Base-by-base conservation (phyloP, 2,888 invertebrate species). In the Ashinkailepas kermadecensis region DNA sequence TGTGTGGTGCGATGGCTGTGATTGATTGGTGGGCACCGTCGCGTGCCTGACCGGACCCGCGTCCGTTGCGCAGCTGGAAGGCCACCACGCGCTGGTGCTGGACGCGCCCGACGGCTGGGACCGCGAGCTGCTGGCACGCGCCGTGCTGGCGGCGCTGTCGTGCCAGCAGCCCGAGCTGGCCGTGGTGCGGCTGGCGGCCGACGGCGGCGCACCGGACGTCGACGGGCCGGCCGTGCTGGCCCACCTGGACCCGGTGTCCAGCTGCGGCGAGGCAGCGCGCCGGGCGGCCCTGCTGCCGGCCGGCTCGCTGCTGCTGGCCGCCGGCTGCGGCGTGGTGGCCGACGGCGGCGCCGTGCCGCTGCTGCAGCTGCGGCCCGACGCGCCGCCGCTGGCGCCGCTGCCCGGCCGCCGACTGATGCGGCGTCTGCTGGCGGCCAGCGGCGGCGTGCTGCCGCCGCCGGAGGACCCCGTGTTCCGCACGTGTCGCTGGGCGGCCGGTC, bases 341-440 rank as follows among this genome's bases (percentile, higher is more conserved):
- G 70, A 25, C 70, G 70, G 39, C 70, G 70, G 13, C 13, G 6
- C 70, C 21, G 15, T 39, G 13, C 70, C 70, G 70, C 70, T 70
- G 39, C 70, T 70, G 70, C 70, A 70, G 39, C 70, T 70, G 70
- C 70, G 70, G 70, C 70, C 70, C 23, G 70, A 70, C 13, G 25
- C 70, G 13, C 39, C 25, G 25, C 70, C 70, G 13, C 70, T 70
- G 39, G 25, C 70, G 39, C 39, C 70, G 39, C 70, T 70, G 39
- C 70, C 70, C 70, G 70, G 70, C 70, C 70, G 70, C 70, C 70
- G 13, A 39, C 70, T 70, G 39, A 70, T 70, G 70, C 70, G 70
- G 6, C 70, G 70, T 12, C 70, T 70, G 70, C 70, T 70, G 70
- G 39, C 12, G 39, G 70, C 70, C 39, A 15, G 39, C 70, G 70